These are phyloP conservation scores for Cottus gobio DNA, from an alignment of 2,113 vertebrate genomes.

Conservation along the genomic window DNA sequence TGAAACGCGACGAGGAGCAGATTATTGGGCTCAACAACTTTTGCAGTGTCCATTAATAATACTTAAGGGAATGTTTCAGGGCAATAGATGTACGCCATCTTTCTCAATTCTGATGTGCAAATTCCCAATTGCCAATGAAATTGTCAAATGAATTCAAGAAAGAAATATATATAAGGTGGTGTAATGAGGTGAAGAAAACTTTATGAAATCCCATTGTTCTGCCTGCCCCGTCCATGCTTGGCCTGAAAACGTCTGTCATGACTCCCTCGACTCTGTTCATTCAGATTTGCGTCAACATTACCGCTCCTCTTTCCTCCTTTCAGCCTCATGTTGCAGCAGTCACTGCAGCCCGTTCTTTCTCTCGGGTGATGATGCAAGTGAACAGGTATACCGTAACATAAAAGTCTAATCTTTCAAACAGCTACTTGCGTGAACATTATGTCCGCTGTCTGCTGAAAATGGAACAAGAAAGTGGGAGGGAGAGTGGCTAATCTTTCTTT, in stretches of 20 bases:
- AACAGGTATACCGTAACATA: slow-evolving; percentile 28
- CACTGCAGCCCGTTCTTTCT: background rate
- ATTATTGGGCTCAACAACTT: background rate
- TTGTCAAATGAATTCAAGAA: background rate
- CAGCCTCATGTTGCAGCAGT: slow-evolving; percentile 20
- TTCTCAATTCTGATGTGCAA: background rate
- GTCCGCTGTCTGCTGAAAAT: slow-evolving; percentile 5
- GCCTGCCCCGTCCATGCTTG: background rate
- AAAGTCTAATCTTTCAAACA: slow-evolving; percentile 30
- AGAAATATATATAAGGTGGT: background rate
- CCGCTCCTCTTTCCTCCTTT: slow-evolving; percentile 19
- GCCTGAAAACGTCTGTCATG: slow-evolving; percentile 27
- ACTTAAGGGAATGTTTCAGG: background rate
- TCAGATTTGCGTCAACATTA: slow-evolving; percentile 31
- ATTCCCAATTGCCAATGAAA: background rate
- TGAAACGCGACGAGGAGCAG: background rate
- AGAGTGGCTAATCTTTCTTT: slow-evolving; percentile 5
- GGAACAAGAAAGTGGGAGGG: background rate
- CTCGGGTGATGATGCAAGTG: slow-evolving; percentile 15
- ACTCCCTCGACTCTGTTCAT: slow-evolving; percentile 21
- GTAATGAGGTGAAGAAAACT: background rate
- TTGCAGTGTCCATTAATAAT: background rate
- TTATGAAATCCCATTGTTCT: slow-evolving; percentile 11
- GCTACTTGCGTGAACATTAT: background rate
- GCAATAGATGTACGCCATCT: background rate